A percentile compares a stretch with the other conserved stretches of the same genome.
phyloP scores from a whole-genome alignment of 2,888 invertebrate genomes.

The Branchellion lobata region DNA sequence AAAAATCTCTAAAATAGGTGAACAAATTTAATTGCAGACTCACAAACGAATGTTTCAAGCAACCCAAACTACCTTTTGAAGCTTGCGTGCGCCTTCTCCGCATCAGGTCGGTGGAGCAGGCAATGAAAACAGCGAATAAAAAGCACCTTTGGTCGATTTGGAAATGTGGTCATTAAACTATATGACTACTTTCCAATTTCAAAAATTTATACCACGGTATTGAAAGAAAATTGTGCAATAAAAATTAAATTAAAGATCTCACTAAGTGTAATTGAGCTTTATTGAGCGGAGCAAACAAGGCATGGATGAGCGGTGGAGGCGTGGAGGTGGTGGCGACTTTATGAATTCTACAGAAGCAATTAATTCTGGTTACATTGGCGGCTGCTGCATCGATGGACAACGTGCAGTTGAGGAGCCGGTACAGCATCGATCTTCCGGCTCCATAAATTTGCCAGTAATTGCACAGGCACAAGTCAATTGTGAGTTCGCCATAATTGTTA shows the following conservation, averaged over 20 bases:
- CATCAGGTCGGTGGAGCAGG: no score
- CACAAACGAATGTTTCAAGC: no score
- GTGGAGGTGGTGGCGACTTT: background rate
- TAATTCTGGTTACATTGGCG: background rate
- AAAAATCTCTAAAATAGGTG: background rate
- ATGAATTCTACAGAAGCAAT: background rate
- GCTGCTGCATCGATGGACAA: background rate
- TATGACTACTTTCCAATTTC: slow-evolving; percentile 17
- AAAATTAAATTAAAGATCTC: slow-evolving; percentile 17
- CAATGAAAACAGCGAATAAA: no score
- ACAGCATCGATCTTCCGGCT: background rate
- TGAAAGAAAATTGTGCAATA: background rate
- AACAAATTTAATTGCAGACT: no score
- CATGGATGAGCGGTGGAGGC: background rate
- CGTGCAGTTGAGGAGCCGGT: no score
- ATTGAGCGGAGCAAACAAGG: slow-evolving; percentile 13
- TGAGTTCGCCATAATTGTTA: slow-evolving; percentile 4
- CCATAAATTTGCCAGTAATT: background rate
- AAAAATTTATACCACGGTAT: background rate
- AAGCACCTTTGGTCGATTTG: background rate
- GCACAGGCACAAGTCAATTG: background rate
- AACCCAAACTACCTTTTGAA: no score
- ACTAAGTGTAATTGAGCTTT: background rate
- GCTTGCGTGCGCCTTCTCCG: no score
- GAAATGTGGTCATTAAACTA: background rate